Evolutionary conservation across 2,113 vertebrate species (phyloP), one percentile per base, ranked within the genome.

Genomic region (Hippoglossus stenolepis): DNA sequence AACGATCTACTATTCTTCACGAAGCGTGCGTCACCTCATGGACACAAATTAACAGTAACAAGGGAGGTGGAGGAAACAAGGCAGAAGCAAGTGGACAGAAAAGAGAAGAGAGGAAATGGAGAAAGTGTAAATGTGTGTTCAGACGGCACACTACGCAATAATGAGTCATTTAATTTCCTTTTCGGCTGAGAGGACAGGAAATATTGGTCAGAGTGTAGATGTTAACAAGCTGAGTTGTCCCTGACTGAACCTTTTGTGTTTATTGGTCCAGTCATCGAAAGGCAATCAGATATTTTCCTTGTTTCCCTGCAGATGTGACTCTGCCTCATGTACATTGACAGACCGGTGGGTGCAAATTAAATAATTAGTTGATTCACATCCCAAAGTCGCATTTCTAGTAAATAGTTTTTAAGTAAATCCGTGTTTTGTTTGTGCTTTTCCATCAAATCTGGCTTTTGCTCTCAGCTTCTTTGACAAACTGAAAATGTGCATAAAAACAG

Each of bases 161-260:
- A 70, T 75, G 82, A 88, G 75, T 84, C 66, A 5, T 26, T 73
- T 86, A 57, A 82, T 73, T 83, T 85, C 71, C 77, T 73, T 59
- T 85, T 75, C 0, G 13, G 62, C 71, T 79, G 67, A 84, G 73
- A 60, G 54, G 80, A 26, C 56, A 72, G 68, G 70, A 80, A 77
- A 83, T 78, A 80, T 79, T 66, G 79, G 61, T 77, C 77, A 65
- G 26, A 59, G 68, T 72, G 24, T 57, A 63, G 65, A 79, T 77
- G 82, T 85, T 83, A 87, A 85, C 85, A 83, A 80, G 77, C 65
- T 21, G 78, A 51, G 26, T 23, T 13, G 63, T 14, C 35, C 7
- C 31, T 65, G 59, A n/a, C 26, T 66, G 65, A 60, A 73, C 58
- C 51, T 70, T 60, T 20, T 21, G 40, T 66, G 47, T 73, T 77